Base-by-base conservation (phyloP, 1,140 invertebrate species). In the Drosophila hydei region DNA sequence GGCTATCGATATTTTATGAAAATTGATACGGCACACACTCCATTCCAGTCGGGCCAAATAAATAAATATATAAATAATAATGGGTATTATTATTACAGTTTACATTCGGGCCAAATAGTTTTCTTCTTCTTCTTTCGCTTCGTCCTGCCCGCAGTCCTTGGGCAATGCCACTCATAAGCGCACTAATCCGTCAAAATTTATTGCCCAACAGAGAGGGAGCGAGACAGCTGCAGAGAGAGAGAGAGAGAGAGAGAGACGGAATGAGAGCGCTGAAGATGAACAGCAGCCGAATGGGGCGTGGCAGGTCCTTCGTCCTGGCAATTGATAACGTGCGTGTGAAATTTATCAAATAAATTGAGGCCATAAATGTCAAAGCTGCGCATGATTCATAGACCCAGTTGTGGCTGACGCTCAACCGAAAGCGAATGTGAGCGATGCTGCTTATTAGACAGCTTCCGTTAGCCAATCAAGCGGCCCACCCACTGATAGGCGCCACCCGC, bases 171-270 rank as follows among this genome's bases (percentile, higher is more conserved):
- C 75, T 88, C 75, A 87, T 88, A 83, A 88, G 71, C 83, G 72
- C 77, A 88, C 83, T 88, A 88, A 88, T 88, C 83, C 83, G 83
- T 88, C 83, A 88, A 88, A 84, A 88, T 88, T 88, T 88, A 88
- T 88, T 79, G 75, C 83, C 83, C 67, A 59, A 85, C 60, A 16
- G 7, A 42, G 14, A 14, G 38, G 3, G 38, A 14, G 38, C 0
- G 38, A 42, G 42, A n/a, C n/a, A n/a, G n/a, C n/a, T n/a, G n/a
- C n/a, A n/a, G n/a, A 19, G n/a, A 21, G 14, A 19, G 42, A 19
- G 42, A 19, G 14, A 1, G 16, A 42, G 16, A 18, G n/a, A 16
- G 40, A 40, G 47, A 50, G 23, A 6, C 19, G n/a, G 21, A 36
- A 36, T 2, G 36, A 9, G 36, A 38, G 36, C 3, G 36, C 11